These are phyloP conservation scores for Troides aeacus DNA, from an alignment of 2,888 invertebrate species.

Conservation along the genomic window DNA sequence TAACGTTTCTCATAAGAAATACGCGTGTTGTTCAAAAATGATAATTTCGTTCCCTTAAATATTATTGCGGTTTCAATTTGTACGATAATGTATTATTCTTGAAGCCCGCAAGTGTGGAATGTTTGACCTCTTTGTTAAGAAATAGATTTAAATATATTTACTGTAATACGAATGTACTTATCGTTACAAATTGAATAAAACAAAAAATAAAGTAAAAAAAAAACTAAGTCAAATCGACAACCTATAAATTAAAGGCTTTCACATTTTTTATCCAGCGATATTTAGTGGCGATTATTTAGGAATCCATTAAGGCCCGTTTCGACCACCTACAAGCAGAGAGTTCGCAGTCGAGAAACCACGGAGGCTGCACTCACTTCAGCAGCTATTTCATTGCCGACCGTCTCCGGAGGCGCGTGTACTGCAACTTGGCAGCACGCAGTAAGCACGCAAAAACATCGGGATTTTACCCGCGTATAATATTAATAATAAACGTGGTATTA, in stretches of 20 bases:
- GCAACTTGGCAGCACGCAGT: slow-evolving; percentile 32
- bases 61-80: too few species aligned
- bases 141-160: too few species aligned
- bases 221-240: neutral
- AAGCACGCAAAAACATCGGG: neutral
- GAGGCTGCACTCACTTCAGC: slow-evolving; percentile 48
- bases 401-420: slow-evolving; percentile 50
- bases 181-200: too few species aligned
- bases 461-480: slow-evolving; percentile 5
- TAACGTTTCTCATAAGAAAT: too few species aligned
- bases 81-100: too few species aligned
- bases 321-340: slow-evolving; percentile 39
- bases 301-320: slow-evolving; percentile 53
- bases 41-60: too few species aligned
- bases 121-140: too few species aligned
- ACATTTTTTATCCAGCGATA: slow-evolving; percentile 15
- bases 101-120: too few species aligned
- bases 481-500: slow-evolving; percentile 13
- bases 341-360: slow-evolving; percentile 62
- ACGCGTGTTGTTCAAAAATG: too few species aligned
- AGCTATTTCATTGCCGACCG: slow-evolving; percentile 55
- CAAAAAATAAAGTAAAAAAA: neutral
- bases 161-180: too few species aligned
- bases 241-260: slow-evolving; percentile 22
- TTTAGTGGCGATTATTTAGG: slow-evolving; percentile 38